Conservation (phyloP, 2,888 invertebrate genomes). For the Tuberolachnus salignus region DNA sequence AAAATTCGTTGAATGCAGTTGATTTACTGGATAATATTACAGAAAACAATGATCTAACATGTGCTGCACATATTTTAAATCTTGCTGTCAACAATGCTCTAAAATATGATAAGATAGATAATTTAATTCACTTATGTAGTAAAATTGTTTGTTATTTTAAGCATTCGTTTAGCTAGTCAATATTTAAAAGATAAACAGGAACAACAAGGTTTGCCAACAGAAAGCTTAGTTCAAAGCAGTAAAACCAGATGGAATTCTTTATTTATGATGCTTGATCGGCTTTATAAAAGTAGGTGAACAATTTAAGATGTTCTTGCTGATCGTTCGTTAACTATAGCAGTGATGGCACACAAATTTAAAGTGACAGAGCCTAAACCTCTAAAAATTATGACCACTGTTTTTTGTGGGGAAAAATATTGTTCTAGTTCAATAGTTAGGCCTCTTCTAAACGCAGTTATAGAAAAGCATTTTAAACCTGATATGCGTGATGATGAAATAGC, state of each 20-base stretch:
- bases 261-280: neutral
- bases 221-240: slow-evolving; percentile 1
- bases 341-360: neutral
- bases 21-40: slow-evolving; percentile 15
- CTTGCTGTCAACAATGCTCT: slow-evolving; percentile 16
- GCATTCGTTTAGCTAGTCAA: slow-evolving; percentile 23
- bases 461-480: slow-evolving; percentile 17
- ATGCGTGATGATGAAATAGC: slow-evolving; percentile 9
- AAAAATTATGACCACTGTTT: slow-evolving; percentile 1
- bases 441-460: neutral
- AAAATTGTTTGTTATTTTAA: slow-evolving; percentile 24
- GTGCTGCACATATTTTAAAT: slow-evolving; percentile 8
- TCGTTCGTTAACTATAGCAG: neutral
- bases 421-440: neutral
- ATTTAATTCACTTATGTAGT: slow-evolving; percentile 18
- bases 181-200: too few species aligned
- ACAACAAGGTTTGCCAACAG: slow-evolving; percentile 22
- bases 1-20: slow-evolving; percentile 20
- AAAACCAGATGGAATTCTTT: slow-evolving; percentile 22
- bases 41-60: slow-evolving; percentile 18
- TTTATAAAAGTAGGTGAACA: slow-evolving; percentile 1
- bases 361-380: slow-evolving; percentile 1
- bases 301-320: slow-evolving; percentile 1
- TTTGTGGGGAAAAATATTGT: neutral
- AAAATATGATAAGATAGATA: slow-evolving; percentile 22